Base-by-base conservation (phyloP, 2,888 invertebrate genomes). In the Stenodera caucasica region DNA sequence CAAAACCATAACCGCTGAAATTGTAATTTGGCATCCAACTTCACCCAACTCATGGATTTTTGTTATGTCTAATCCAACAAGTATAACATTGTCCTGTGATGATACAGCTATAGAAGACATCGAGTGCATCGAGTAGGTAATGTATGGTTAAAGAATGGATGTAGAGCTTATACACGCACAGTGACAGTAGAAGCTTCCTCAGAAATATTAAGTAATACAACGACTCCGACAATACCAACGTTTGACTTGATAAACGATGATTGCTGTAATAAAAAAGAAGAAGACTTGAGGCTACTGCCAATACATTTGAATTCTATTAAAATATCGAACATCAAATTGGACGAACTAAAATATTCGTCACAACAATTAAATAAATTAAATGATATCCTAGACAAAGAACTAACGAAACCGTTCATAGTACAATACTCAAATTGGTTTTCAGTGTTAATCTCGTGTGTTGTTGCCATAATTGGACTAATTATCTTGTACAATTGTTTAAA, bases 281-380 rank as follows among this genome's bases (percentile, higher is more conserved):
- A 60, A 49, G 54, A 57, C 9, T 23, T 54, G 8, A 33, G 15
- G n/a, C 14, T 57, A 2, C 14, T 57, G 2, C 37, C 37, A 33
- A n/a, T 33, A 11, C 15, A 50, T n/a, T 29, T 67, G 9, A 54
- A 61, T 53, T 59, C 65, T 21, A 57, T 61, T 30, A 56, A 57
- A n/a, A 54, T 55, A 26, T 63, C 49, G 8, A 66, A 67, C 30
- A 55, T 66, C 11, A 60, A 67, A 30, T 30, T 65, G 12, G 53
- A 53, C 14, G 67, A 69, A 8, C 23, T 37, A 8, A 37, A 37
- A 37, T 37, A 37, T 37, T 37, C 14, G 2, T 37, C 37, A 37
- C 37, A 37, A 7, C 14, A 37, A 6, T 37, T 37, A 15, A 37
- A 37, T 6, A 37, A 37, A 37, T 6, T 37, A 0, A 15, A 37